Conservation (phyloP, 2,113 vertebrate genomes). For the Pipra filicauda region DNA sequence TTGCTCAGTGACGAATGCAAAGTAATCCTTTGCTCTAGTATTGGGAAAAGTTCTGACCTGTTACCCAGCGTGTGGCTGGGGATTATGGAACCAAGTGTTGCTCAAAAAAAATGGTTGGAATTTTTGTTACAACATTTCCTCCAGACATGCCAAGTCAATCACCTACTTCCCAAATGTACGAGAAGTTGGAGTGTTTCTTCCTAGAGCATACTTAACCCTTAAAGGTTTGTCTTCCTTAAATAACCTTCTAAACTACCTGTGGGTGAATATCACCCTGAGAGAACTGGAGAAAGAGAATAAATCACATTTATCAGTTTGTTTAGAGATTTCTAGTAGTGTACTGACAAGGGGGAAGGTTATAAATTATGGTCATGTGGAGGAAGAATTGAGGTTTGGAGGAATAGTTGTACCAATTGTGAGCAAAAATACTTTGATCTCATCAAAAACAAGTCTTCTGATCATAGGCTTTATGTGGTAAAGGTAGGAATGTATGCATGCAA, state of each 20-base stretch:
- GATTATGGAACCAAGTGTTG: accelerated
- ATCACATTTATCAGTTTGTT: neutral
- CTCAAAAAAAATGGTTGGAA: neutral
- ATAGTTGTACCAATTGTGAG: neutral
- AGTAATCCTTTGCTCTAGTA: neutral
- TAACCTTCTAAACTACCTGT: neutral
- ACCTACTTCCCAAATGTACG: neutral
- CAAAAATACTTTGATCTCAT: neutral
- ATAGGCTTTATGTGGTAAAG: neutral
- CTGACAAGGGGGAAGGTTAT: neutral
- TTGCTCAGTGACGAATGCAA: neutral
- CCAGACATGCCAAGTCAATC: neutral
- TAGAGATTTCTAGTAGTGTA: neutral
- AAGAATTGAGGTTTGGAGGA: neutral
- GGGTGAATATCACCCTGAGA: neutral
- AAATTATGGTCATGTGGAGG: neutral
- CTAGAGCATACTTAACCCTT: neutral
- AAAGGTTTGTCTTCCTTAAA: neutral
- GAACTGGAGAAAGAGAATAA: neutral
- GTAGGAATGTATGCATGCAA: neutral
- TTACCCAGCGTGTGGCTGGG: neutral
- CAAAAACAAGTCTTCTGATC: neutral
- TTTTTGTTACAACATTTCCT: neutral
- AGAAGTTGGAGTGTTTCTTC: neutral
- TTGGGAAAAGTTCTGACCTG: neutral